A percentile compares a stretch with the other conserved stretches of the same genome.
These are phyloP conservation scores for Nipponia nippon DNA, from an alignment of 2,113 vertebrate species.

Conservation along the genomic window DNA sequence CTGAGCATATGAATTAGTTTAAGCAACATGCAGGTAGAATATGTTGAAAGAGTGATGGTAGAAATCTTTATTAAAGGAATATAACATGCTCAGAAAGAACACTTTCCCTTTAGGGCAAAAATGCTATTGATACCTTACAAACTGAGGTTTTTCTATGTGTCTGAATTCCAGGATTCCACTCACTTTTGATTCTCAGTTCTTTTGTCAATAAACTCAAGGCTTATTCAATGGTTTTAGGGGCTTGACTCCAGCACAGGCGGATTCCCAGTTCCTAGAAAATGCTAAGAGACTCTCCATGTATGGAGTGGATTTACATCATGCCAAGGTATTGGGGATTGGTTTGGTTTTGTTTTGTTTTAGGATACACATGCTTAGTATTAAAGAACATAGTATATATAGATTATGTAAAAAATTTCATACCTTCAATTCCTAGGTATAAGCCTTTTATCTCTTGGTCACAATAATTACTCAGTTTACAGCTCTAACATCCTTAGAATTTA, in stretches of 20 bases:
- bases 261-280: conserved; percentile 94
- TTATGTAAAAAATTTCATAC: neutral
- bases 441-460: neutral
- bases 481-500: neutral
- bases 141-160: neutral
- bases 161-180: neutral
- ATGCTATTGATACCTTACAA: neutral
- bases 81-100: neutral
- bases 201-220: neutral
- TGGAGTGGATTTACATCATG: conserved; percentile 95
- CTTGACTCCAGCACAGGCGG: conserved; percentile 94
- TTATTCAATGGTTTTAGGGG: conserved; percentile 78
- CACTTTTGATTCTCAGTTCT: neutral
- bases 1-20: neutral
- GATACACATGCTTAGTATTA: neutral
- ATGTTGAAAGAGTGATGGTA: neutral
- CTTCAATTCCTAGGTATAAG: neutral
- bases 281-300: conserved; percentile 99
- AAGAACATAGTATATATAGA: neutral
- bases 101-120: neutral
- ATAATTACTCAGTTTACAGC: neutral
- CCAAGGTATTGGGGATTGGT: conserved; percentile 83
- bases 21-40: neutral
- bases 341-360: neutral
- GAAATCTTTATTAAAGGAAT: neutral